Evolutionary conservation across 2,797 vertebrate species (phyloP).

Genomic region (Enoplosus armatus): DNA sequence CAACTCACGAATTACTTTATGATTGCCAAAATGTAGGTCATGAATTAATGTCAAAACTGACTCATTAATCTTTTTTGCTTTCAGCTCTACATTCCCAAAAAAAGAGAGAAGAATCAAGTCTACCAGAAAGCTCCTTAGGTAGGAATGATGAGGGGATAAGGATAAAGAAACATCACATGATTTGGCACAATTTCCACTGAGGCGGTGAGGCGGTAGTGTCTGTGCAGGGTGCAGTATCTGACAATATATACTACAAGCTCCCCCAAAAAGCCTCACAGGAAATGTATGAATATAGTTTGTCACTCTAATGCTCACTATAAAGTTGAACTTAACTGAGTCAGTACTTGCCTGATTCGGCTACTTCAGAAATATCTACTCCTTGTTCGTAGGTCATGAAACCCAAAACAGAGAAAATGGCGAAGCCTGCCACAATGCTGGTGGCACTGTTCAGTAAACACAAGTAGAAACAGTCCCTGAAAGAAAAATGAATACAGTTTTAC

Average conservation of each 20-base stretch:
- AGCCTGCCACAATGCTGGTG: slow-evolving; percentile 92
- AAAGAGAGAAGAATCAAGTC: not conserved
- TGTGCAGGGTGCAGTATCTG: not conserved
- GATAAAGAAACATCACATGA: not conserved
- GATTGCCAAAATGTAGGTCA: not conserved
- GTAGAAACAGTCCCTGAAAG: slow-evolving; percentile 90
- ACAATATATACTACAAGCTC: not conserved
- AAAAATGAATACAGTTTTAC: not conserved
- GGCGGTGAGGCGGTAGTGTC: not conserved
- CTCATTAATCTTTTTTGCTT: not conserved
- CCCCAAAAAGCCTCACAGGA: not conserved
- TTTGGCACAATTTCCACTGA: not conserved
- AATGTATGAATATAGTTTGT: not conserved
- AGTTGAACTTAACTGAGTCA: not conserved
- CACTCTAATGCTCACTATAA: not conserved
- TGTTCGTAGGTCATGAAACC: slow-evolving; percentile 94
- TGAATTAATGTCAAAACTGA: not conserved
- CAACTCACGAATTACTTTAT: not conserved
- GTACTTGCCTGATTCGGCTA: slow-evolving; percentile 90
- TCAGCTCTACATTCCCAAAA: slow-evolving; percentile 7
- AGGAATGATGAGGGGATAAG: not conserved
- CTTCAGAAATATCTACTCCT: slow-evolving; percentile 91
- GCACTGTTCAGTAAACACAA: slow-evolving; percentile 93
- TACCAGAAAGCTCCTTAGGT: slow-evolving; percentile 4
- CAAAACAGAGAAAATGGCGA: slow-evolving; percentile 93